Conservation (phyloP, 2,113 vertebrate species). For the Orthochromis indermauri region DNA sequence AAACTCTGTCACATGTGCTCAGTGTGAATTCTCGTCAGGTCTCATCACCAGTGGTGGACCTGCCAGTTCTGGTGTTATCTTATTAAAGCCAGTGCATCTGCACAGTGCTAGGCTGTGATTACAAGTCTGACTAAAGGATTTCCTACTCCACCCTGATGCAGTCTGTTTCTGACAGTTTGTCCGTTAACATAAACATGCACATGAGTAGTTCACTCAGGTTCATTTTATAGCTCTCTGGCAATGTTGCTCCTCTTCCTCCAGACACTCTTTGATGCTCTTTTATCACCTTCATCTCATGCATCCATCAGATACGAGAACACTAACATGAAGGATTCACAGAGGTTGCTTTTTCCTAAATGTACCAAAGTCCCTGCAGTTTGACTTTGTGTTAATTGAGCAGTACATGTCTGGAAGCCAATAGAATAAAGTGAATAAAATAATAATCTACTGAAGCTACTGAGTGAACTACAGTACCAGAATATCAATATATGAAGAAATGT, state of each 20-base stretch:
- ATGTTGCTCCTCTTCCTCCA: neutral
- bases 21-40: accelerated
- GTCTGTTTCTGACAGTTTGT: neutral
- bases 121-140: neutral
- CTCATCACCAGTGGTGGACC: neutral
- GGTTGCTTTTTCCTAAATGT: neutral
- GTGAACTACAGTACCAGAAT: neutral
- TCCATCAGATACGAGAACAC: neutral
- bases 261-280: neutral
- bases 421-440: neutral
- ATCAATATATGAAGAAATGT: neutral
- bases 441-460: neutral
- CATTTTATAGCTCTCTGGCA: neutral
- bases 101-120: neutral
- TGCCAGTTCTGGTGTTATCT: neutral
- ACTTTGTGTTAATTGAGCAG: neutral
- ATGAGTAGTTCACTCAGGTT: accelerated
- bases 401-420: neutral
- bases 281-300: neutral
- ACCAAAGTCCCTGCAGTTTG: neutral
- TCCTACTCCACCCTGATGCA: neutral
- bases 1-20: neutral
- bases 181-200: neutral
- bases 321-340: neutral
- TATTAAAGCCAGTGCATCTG: neutral